Conservation (phyloP, 2,888 invertebrate species). For the Troides oblongomaculatus region DNA sequence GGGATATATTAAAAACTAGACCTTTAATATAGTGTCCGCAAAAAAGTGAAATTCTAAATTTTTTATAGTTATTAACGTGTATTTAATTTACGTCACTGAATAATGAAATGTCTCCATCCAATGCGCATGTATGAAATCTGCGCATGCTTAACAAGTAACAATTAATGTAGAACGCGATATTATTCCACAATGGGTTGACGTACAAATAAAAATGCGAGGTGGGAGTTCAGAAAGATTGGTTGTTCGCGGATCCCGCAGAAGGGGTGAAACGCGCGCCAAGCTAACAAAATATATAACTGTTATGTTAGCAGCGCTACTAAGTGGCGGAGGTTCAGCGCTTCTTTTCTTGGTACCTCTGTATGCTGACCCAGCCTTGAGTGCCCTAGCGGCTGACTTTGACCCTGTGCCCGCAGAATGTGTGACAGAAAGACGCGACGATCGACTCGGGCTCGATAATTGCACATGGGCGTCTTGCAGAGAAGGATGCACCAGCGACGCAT, state of each 20-base stretch:
- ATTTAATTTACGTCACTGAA: constrained; percentile 2
- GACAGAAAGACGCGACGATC: constrained; percentile 84
- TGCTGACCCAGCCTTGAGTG: constrained; percentile 78
- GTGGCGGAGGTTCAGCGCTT: constrained; percentile 71
- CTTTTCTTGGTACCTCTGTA: constrained; percentile 75
- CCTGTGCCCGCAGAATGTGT: constrained; percentile 86
- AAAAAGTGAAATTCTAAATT: no score
- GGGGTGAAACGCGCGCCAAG: constrained; percentile 68
- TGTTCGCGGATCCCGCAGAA: constrained; percentile 59
- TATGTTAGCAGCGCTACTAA: constrained; percentile 64
- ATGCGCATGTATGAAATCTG: constrained; percentile 39
- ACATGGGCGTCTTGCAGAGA: constrained; percentile 90
- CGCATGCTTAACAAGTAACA: constrained; percentile 52
- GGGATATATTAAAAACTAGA: no score
- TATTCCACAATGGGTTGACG: constrained; percentile 71
- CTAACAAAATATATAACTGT: constrained; percentile 71
- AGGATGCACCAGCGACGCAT: constrained; percentile 89
- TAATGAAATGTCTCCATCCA: neutral
- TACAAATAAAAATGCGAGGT: constrained; percentile 70
- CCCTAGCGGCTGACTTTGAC: constrained; percentile 87
- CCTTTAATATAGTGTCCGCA: no score
- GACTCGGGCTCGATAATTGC: constrained; percentile 87
- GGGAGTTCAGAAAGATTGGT: constrained; percentile 74
- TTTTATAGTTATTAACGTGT: neutral
- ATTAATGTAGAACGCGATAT: constrained; percentile 49